Conservation (phyloP, 2,888 invertebrate genomes). For the Latrodectus hesperus region DNA sequence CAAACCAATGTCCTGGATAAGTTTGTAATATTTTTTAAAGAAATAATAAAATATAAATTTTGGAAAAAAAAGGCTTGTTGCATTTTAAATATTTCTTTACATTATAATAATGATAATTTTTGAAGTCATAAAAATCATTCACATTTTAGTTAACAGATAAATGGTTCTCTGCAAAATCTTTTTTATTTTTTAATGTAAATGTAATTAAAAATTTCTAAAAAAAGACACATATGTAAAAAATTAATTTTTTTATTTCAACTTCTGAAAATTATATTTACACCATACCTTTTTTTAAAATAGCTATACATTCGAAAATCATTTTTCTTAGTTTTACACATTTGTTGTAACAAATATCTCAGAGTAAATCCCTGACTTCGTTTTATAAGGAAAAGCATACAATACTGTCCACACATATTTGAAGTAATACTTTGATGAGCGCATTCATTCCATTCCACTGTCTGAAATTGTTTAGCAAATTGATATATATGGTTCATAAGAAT, state of each 20-base stretch:
- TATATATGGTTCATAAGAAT: constrained; percentile 19
- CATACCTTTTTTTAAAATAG: constrained; percentile 25
- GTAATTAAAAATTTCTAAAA: too few relatives aligned
- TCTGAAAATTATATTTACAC: constrained; percentile 26
- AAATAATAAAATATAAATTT: too few relatives aligned
- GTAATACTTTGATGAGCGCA: neutral
- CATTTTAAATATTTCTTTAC: too few relatives aligned
- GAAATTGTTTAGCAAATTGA: neutral
- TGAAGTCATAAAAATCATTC: too few relatives aligned
- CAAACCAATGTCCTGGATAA: too few relatives aligned
- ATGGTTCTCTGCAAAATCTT: too few relatives aligned
- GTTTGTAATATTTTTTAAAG: too few relatives aligned
- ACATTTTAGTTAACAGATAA: too few relatives aligned
- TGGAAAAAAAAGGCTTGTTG: too few relatives aligned
- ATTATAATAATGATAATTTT: too few relatives aligned
- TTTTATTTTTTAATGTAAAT: too few relatives aligned
- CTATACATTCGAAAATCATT: constrained; percentile 23
- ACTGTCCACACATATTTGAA: constrained; percentile 40
- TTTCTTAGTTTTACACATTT: constrained; percentile 1
- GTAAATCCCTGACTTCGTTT: constrained; percentile 17
- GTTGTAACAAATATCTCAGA: neutral
- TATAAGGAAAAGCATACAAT: constrained; percentile 20
- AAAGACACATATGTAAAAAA: too few relatives aligned
- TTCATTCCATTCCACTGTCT: neutral
- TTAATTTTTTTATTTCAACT: neutral